These are phyloP conservation scores for Patella pellucida DNA, from an alignment of 2,888 invertebrate genomes.

Conservation along the genomic window DNA sequence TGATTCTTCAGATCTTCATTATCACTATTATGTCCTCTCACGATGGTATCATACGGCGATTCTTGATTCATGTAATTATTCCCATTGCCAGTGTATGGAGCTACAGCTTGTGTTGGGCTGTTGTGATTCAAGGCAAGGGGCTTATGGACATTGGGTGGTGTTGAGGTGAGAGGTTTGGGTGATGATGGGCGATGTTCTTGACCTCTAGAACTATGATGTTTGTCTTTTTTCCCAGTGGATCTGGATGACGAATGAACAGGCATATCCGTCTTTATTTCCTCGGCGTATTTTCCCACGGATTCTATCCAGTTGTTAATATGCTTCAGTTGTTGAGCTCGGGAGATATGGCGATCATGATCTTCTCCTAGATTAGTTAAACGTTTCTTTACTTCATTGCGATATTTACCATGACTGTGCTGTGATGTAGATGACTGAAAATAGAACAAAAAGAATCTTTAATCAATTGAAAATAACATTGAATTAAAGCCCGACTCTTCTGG, in stretches of 20 bases:
- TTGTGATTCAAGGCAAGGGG: constrained; percentile 48
- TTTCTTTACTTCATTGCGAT: constrained; percentile 43
- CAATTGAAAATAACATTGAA: background rate
- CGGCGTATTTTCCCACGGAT: constrained; percentile 36
- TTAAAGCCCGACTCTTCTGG: no score
- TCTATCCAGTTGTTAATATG: constrained; percentile 51
- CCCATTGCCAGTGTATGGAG: background rate
- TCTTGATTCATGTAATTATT: constrained; percentile 23
- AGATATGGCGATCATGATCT: constrained; percentile 33
- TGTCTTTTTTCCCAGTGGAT: constrained; percentile 18
- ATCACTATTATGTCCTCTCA: constrained; percentile 8
- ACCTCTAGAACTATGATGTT: constrained; percentile 14
- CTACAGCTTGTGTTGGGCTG: constrained; percentile 26
- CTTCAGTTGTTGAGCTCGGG: constrained; percentile 41
- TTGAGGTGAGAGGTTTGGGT: constrained; percentile 58
- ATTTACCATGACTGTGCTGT: constrained; percentile 49
- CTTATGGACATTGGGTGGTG: constrained; percentile 59
- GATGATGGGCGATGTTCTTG: constrained; percentile 37
- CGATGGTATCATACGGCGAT: constrained; percentile 15
- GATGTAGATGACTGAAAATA: constrained; percentile 49
- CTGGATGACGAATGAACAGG: background rate
- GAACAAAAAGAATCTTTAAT: constrained; percentile 12
- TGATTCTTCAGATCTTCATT: background rate
- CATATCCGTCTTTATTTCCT: constrained; percentile 32
- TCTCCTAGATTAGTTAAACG: constrained; percentile 34